Evolutionary conservation across 2,797 vertebrate species (phyloP).

Genomic region (Cirrhinus mrigala): DNA sequence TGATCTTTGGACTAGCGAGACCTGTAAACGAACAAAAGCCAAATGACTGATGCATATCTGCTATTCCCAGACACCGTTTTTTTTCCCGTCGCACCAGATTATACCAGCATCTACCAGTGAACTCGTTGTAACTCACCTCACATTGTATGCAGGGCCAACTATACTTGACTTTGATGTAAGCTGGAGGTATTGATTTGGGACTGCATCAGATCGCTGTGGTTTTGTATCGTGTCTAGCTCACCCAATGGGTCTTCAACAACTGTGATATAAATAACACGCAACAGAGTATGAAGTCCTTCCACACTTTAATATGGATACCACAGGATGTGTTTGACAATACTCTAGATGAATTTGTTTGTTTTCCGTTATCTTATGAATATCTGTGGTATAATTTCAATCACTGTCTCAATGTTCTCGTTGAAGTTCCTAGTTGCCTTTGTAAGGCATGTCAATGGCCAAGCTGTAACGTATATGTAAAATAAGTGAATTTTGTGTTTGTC

Average conservation of each 20-base stretch:
- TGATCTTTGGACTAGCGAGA: conserved; percentile 48
- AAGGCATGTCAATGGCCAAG: conserved; percentile 66
- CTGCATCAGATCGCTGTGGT: conserved; percentile 58
- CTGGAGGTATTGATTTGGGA: conserved; percentile 50
- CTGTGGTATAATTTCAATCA: conserved; percentile 57
- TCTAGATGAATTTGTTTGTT: conserved; percentile 52
- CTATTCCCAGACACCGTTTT: conserved; percentile 26
- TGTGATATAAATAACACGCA: conserved; percentile 64
- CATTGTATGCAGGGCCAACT: conserved; percentile 52
- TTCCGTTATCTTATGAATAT: conserved; percentile 54
- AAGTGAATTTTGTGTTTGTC: conserved; percentile 61
- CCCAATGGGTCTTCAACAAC: conserved; percentile 60
- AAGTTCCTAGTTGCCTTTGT: conserved; percentile 70
- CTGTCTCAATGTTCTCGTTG: conserved; percentile 63
- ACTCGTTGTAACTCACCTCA: conserved; percentile 40
- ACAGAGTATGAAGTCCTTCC: conserved; percentile 54
- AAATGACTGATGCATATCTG: conserved; percentile 53
- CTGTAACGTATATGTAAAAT: conserved; percentile 61
- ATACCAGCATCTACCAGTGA: conserved; percentile 63
- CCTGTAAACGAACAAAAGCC: conserved; percentile 56
- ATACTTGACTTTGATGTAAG: conserved; percentile 37
- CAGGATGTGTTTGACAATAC: conserved; percentile 53
- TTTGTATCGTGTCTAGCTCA: conserved; percentile 52
- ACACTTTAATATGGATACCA: conserved; percentile 53
- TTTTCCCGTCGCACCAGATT: conserved; percentile 50